Evolutionary conservation across 2,888 invertebrate genomes (phyloP).

Genomic region (Idaea dimidiata): DNA sequence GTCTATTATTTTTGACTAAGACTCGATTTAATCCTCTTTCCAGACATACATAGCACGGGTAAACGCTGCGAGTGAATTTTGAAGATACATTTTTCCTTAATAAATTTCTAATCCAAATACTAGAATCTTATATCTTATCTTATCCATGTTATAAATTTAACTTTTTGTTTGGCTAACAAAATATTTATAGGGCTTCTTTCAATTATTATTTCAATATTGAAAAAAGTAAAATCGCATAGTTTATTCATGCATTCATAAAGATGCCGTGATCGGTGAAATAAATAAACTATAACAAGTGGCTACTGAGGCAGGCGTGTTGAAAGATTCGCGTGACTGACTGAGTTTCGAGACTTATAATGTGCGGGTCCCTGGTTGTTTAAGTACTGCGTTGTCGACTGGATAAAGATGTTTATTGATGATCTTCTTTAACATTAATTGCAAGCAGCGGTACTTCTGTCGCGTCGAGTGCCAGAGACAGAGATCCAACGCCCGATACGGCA

Average conservation of each 20-base stretch:
- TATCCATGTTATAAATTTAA: conserved; percentile 31
- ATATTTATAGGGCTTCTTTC: not conserved
- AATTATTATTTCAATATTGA: conserved; percentile 24
- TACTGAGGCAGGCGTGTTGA: conserved; percentile 44
- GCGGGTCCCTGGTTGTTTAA: conserved; percentile 64
- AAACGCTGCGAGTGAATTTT: too few relatives aligned
- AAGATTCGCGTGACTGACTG: conserved; percentile 65
- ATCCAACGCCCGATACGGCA: conserved; percentile 65
- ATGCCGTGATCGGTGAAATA: conserved; percentile 38
- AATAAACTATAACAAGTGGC: conserved; percentile 40
- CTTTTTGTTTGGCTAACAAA: conserved; percentile 12
- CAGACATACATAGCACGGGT: too few relatives aligned
- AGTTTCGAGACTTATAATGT: conserved; percentile 64
- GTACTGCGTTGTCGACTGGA: conserved; percentile 67
- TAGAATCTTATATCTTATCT: too few relatives aligned
- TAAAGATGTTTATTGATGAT: conserved; percentile 80
- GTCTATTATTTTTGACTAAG: too few relatives aligned
- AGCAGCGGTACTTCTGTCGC: conserved; percentile 68
- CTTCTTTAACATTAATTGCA: conserved; percentile 77
- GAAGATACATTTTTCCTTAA: too few relatives aligned
- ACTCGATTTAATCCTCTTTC: too few relatives aligned
- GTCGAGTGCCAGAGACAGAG: conserved; percentile 72
- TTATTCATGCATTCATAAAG: conserved; percentile 28
- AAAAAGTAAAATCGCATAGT: conserved; percentile 28
- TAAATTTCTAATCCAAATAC: too few relatives aligned